phyloP scores from a whole-genome alignment of 1,140 invertebrate genomes.

The Streblospio benedicti region DNA sequence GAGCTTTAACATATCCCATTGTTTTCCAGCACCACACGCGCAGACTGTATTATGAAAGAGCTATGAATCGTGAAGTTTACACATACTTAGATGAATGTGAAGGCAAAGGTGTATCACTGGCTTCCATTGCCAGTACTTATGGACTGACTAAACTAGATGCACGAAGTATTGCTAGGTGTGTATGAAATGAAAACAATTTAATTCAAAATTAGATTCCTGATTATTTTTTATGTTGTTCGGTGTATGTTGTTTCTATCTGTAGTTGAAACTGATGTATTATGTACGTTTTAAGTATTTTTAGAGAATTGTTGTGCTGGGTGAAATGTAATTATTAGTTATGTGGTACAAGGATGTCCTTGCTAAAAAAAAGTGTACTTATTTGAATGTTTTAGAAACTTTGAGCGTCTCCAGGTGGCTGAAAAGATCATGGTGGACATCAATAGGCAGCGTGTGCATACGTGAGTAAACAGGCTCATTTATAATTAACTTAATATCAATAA shows the following conservation, averaged over 20 bases:
- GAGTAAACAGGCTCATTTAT: background rate
- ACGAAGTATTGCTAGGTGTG: no score
- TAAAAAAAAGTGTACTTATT: slow-evolving; percentile 27
- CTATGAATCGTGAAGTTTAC: no score
- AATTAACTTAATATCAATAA: background rate
- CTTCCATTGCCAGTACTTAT: no score
- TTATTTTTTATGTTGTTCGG: no score
- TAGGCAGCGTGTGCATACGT: slow-evolving; percentile 45
- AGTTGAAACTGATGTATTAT: background rate
- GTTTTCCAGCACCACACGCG: no score
- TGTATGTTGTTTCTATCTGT: background rate
- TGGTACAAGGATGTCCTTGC: background rate
- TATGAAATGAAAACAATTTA: no score
- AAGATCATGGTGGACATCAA: slow-evolving; percentile 53
- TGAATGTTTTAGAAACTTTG: slow-evolving; percentile 48
- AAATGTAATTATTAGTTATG: slow-evolving; percentile 17
- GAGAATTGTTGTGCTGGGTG: background rate
- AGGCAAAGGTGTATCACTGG: no score
- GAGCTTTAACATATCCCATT: no score
- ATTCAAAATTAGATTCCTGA: no score
- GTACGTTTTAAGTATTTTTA: background rate
- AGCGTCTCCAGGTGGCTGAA: slow-evolving; percentile 44
- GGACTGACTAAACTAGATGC: no score
- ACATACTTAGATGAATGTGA: no score
- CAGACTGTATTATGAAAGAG: no score